Evolutionary conservation across 2,797 vertebrate genomes (phyloP).

Genomic region (Cossypha caffra): DNA sequence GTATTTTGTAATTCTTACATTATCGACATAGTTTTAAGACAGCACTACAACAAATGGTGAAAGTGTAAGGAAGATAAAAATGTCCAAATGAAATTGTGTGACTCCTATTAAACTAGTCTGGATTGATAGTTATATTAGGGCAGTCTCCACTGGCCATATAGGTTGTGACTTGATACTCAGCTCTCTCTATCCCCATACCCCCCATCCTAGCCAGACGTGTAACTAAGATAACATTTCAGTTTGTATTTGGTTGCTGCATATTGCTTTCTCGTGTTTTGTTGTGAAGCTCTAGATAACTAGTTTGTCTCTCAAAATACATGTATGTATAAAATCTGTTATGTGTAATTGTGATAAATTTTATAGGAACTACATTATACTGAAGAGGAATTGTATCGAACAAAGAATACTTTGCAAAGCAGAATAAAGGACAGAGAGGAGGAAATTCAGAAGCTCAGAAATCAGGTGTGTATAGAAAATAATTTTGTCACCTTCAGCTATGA

Average conservation of each 20-base stretch:
- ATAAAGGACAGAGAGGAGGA: slow-evolving; percentile 96
- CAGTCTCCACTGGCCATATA: neutral
- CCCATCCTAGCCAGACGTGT: neutral
- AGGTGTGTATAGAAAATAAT: slow-evolving; percentile 72
- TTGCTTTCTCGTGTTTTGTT: neutral
- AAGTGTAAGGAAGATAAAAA: neutral
- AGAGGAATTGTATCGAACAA: slow-evolving; percentile 91
- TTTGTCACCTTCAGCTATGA: neutral
- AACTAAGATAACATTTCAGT: neutral
- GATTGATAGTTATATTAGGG: neutral
- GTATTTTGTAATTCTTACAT: neutral
- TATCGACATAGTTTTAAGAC: neutral
- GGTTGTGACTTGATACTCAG: neutral
- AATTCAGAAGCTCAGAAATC: slow-evolving; percentile 98
- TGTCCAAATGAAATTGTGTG: neutral
- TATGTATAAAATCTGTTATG: neutral
- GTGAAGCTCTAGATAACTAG: neutral
- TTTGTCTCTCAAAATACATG: neutral
- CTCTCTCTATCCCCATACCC: rapidly evolving
- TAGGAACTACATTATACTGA: slow-evolving; percentile 92
- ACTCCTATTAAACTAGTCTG: neutral
- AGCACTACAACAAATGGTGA: neutral
- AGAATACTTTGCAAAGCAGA: slow-evolving; percentile 89
- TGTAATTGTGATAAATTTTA: neutral
- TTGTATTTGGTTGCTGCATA: neutral